Evolutionary conservation across 2,888 invertebrate species (phyloP).

Genomic region (Epirrita christyi): DNA sequence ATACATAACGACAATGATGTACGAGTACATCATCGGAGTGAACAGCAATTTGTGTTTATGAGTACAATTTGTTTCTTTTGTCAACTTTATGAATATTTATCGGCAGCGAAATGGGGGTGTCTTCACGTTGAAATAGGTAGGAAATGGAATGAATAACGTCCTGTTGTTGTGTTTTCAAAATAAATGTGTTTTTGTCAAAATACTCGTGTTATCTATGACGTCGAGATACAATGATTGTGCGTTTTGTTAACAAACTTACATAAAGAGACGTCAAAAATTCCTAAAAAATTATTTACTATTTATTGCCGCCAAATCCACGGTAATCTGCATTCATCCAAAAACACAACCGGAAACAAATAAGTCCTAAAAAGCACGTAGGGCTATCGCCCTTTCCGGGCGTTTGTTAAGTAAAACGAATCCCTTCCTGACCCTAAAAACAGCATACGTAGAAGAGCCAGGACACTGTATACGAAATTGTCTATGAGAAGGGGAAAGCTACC

Average conservation of each 20-base stretch:
- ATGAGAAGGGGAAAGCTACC: too few species aligned
- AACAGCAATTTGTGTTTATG: conserved; percentile 43
- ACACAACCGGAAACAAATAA: conserved; percentile 30
- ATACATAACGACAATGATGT: background rate
- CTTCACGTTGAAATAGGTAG: conserved; percentile 14
- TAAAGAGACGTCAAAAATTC: too few species aligned
- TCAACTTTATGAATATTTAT: conserved; percentile 47
- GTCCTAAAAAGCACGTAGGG: conserved; percentile 35
- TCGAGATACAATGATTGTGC: too few species aligned
- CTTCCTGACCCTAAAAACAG: conserved; percentile 43
- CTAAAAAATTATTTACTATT: too few species aligned
- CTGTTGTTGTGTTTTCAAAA: too few species aligned
- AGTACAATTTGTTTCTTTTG: conserved; percentile 48
- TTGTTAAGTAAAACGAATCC: conserved; percentile 53
- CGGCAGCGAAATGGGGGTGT: conserved; percentile 14
- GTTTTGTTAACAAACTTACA: too few species aligned
- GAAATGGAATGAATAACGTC: conserved; percentile 1
- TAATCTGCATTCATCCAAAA: conserved; percentile 18
- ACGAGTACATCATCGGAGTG: conserved; percentile 39
- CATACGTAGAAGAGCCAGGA: background rate
- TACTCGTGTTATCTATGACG: too few species aligned
- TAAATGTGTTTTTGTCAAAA: too few species aligned
- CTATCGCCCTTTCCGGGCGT: conserved; percentile 41
- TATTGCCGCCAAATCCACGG: background rate
- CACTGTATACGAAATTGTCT: too few species aligned